Evolutionary conservation across 2,888 invertebrate species (phyloP), one percentile per base, ranked within the genome.

Genomic region (Cybosia mesomella): DNA sequence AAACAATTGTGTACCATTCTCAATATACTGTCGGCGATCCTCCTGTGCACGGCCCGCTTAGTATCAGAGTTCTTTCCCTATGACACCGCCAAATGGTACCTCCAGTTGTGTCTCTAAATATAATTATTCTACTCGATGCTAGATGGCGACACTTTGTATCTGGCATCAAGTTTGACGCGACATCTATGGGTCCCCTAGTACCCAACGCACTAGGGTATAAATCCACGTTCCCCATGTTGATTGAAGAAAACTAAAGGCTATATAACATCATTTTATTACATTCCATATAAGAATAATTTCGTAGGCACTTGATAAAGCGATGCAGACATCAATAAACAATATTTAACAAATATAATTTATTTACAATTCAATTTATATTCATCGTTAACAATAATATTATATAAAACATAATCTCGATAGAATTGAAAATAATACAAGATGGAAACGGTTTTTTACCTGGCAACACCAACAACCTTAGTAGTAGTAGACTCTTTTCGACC

Each of bases 181-280:
- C n/a, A n/a, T n/a, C n/a, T n/a, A n/a, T n/a, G n/a, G n/a, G n/a
- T n/a, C n/a, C n/a, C n/a, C n/a, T n/a, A n/a, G n/a, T n/a, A n/a
- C n/a, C n/a, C n/a, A n/a, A n/a, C n/a, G n/a, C n/a, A n/a, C n/a
- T n/a, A n/a, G n/a, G 28, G 28, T 28, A 28, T 28, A 28, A 28
- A 28, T 4, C 28, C 28, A 2, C 28, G 5, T 28, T 28, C 28
- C 28, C 28, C 2, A 28, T 2, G 28, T 28, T 5, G 3, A 5
- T 28, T 10, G 58, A 36, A 21, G 22, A 65, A 66, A 63, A 24
- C 61, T 60, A 32, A 54, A 24, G 67, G 76, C 73, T 73, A 68
- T 72, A 79, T 76, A 84, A 83, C 77, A 81, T 72, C 77, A 83
- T 70, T 83, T 84, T 75, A 83, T 83, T 75, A 68, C 67, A 71